Base-by-base conservation (phyloP, 2,888 invertebrate species). In the Orthosia gracilis region DNA sequence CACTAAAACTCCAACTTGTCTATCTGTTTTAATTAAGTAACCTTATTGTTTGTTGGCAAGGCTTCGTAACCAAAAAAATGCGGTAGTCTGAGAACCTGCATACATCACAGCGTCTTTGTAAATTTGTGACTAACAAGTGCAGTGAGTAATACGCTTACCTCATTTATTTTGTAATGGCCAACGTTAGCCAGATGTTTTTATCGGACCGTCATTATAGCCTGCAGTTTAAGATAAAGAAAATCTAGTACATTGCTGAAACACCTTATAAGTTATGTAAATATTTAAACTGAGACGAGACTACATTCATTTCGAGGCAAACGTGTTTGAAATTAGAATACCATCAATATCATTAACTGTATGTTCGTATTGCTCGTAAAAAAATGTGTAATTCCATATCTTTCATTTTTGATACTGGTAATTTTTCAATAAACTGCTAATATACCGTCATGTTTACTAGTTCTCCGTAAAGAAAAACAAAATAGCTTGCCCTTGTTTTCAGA, bases 91-190 rank as follows among this genome's bases (percentile, higher is more conserved):
- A 54, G 26, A 72, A 62, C 61, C 47, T 69, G 65, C 52, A 64
- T 63, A 68, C 13, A 78, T 31, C 13, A 78, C 23, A 21, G 57
- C 65, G 54, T 59, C 52, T 52, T 61, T 77, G 82, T n/a, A 50
- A 72, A 26, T 40, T 66, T 55, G 73, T 89, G 89, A 89, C 85
- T 89, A 89, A 89, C 69, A 58, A 71, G 31, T 26, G 49, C 63
- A 70, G 72, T 90, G 88, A 90, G 83, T 89, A 89, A 89, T 66
- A n/a, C 73, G 86, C 81, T 89, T 90, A 89, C 89, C 84, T 90
- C 91, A 90, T 88, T 74, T 83, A 73, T 82, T 76, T 79, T 71
- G 62, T 47, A 62, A 73, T 40, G 70, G 70, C 57, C 64, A 71
- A 31, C 61, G 63, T 68, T 57, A 75, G 47, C 49, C 31, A 62